These are phyloP conservation scores for Temnothorax nylanderi DNA, from an alignment of 1,140 invertebrate genomes.

Conservation along the genomic window DNA sequence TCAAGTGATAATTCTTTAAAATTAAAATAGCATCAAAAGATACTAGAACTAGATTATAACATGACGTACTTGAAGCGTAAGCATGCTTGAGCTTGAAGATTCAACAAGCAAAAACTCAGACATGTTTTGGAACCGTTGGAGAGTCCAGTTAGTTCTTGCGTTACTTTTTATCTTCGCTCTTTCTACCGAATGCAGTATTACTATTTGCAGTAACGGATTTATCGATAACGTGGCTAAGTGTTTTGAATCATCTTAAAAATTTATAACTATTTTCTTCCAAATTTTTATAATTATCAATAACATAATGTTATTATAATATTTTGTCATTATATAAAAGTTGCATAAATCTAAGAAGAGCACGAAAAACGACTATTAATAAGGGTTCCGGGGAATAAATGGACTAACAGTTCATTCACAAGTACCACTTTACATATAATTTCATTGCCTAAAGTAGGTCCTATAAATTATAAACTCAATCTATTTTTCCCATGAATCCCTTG, in stretches of 20 bases:
- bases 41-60: background rate
- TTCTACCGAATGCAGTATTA: background rate
- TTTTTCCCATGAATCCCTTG: background rate
- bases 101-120: constrained; percentile 31
- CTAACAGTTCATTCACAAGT: constrained; percentile 29
- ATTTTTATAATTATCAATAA: background rate
- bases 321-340: background rate
- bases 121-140: background rate
- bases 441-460: constrained; percentile 24
- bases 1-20: background rate
- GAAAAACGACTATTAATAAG: background rate
- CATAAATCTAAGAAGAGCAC: background rate
- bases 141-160: background rate
- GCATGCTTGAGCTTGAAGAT: background rate
- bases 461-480: constrained; percentile 41
- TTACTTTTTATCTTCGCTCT: background rate
- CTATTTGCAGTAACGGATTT: background rate
- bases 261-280: background rate
- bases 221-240: background rate
- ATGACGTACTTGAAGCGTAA: background rate
- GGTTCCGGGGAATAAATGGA: background rate
- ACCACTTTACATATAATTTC: constrained; percentile 30
- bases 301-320: constrained; percentile 12
- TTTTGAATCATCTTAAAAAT: constrained; percentile 6
- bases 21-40: background rate